Percentiles rank a stretch among this genome's conserved stretches.
Evolutionary conservation across 2,113 vertebrate species (phyloP).

Genomic region (Laticauda laticaudata): DNA sequence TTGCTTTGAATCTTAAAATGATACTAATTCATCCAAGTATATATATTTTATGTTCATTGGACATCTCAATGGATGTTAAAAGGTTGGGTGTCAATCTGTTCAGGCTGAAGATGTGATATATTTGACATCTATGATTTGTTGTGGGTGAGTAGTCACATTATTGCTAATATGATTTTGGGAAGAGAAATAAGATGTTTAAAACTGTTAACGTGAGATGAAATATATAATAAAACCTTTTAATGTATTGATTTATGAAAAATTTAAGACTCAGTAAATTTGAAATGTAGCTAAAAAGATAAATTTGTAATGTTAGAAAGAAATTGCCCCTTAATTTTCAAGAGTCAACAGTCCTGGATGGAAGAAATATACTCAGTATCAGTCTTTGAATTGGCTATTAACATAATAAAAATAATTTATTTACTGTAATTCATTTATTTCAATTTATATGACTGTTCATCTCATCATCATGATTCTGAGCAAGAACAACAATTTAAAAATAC

Average conservation of each 20-base stretch:
- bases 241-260: not conserved
- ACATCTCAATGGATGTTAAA: not conserved
- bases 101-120: not conserved
- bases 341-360: not conserved
- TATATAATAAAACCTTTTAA: not conserved
- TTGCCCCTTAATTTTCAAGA: not conserved
- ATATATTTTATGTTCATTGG: not conserved
- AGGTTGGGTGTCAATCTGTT: not conserved
- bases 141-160: not conserved
- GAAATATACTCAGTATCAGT: not conserved
- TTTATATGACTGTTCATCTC: not conserved
- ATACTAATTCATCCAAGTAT: not conserved
- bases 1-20: not conserved
- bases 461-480: not conserved
- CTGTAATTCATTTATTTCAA: not conserved
- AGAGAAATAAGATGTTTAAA: not conserved
- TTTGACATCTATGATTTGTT: not conserved
- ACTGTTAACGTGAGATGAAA: not conserved
- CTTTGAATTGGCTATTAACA: not conserved
- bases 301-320: not conserved
- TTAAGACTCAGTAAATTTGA: not conserved
- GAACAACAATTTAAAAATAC: not conserved
- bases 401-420: not conserved
- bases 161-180: not conserved
- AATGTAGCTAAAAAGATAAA: not conserved